Base-by-base conservation (phyloP, 2,797 vertebrate genomes). In the Allobates femoralis region DNA sequence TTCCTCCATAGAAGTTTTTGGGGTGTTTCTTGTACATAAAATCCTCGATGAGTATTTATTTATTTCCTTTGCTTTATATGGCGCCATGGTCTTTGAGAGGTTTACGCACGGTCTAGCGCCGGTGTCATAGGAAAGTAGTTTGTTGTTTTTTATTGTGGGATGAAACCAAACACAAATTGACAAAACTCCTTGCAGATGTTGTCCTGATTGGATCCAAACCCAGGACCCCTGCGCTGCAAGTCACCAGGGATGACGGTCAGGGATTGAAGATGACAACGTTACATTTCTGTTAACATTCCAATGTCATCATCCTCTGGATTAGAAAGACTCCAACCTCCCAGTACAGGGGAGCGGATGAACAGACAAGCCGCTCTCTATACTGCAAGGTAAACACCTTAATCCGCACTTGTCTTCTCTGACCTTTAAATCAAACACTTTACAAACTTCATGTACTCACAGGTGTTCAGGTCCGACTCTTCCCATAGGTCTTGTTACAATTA, bases 341-440 rank as follows among this genome's bases (percentile, higher is more conserved):
- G 23, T 51, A 75, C 0, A 51, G 1, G n/a, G 23, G 41, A 28
- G n/a, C 41, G 10, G 2, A 41, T 41, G 37, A 41, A 26, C 37
- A 78, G 51, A 58, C 14, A 21, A 76, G 18, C 18, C 18, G 6
- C n/a, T 23, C 14, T 12, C 18, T 58, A 28, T 58, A 78, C 46
- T 23, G 53, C 46, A 16, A 26, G 6, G 32, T 26, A 62, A 60
- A 58, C 58, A 32, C 37, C 2, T 7, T 79, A 58, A 62, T 79
- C 58, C 58, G 41, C 5, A 80, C 34, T 58, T 80, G n/a, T 62
- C 23, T 80, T 23, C 23, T 19, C 2, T 64, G 51, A 78, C 75
- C 53, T 56, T 58, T 58, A 56, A 55, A 2, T 77, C 74, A 77
- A 77, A 16, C 51, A 77, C 74, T 77, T 77, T 0, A 77, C 8